Evolutionary conservation across 2,888 invertebrate genomes (phyloP).

Genomic region (Phaedon cochleariae): DNA sequence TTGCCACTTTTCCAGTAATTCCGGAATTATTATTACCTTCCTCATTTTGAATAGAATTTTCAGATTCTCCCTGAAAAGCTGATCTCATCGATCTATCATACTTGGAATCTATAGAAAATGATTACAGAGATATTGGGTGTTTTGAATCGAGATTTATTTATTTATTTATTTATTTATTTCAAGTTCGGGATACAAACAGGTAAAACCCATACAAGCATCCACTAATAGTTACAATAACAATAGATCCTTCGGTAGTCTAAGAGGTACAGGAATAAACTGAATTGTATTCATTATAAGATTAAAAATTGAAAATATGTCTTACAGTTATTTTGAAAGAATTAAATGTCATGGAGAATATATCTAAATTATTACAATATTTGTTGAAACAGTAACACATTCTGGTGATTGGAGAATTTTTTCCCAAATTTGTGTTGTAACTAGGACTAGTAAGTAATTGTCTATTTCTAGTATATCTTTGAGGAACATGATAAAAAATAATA

Average conservation of each 20-base stretch:
- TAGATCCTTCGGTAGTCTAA: background rate
- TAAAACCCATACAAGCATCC: constrained; percentile 8
- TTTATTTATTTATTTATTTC: too few species aligned
- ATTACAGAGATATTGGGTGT: too few species aligned
- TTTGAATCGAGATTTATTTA: too few species aligned
- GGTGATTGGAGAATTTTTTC: background rate
- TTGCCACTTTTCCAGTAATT: too few species aligned
- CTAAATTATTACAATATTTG: background rate
- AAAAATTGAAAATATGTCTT: background rate
- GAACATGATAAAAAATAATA: background rate
- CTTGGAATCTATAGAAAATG: too few species aligned
- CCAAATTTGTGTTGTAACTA: constrained; percentile 1
- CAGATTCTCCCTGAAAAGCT: too few species aligned
- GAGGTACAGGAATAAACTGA: background rate
- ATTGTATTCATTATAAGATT: too few species aligned
- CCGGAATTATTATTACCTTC: too few species aligned
- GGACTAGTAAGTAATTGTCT: background rate
- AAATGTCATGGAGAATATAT: background rate
- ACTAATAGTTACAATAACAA: background rate
- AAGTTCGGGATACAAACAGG: too few species aligned
- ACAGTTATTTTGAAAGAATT: background rate
- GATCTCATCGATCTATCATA: too few species aligned
- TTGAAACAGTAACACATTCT: background rate
- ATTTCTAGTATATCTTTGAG: constrained; percentile 4
- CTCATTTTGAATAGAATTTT: too few species aligned